phyloP scores from a whole-genome alignment of 1,140 invertebrate genomes.

The Acromyrmex charruanus region DNA sequence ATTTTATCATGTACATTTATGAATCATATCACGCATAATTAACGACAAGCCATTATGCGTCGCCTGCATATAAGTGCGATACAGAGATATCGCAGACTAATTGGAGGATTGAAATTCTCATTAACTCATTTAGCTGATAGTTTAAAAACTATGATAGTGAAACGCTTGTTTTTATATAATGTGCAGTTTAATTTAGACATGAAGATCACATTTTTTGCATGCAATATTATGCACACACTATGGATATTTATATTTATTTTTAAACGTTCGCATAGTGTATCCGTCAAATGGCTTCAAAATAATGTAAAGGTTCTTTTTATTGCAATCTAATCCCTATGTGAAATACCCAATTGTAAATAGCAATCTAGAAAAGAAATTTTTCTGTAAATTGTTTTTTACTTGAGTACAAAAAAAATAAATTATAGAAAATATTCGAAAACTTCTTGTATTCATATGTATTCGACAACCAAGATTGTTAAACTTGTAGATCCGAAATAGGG shows the following conservation, averaged over 20 bases:
- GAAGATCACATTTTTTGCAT: slow-evolving; percentile 64
- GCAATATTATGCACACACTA: slow-evolving; percentile 56
- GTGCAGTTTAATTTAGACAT: slow-evolving; percentile 68
- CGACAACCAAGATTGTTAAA: background rate
- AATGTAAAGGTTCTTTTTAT: slow-evolving; percentile 64
- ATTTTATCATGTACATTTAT: slow-evolving; percentile 33
- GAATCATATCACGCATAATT: slow-evolving; percentile 29
- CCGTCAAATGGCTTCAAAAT: slow-evolving; percentile 54
- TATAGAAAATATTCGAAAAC: too few relatives aligned
- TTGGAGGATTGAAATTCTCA: slow-evolving; percentile 57
- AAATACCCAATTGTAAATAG: slow-evolving; percentile 13
- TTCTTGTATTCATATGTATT: background rate
- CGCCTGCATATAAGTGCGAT: slow-evolving; percentile 15
- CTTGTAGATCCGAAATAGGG: slow-evolving; percentile 24
- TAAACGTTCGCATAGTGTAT: slow-evolving; percentile 56
- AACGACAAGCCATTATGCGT: background rate
- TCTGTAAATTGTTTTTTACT: background rate
- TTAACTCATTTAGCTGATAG: slow-evolving; percentile 51
- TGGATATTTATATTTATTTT: slow-evolving; percentile 75
- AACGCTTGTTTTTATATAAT: slow-evolving; percentile 67
- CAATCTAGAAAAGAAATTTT: slow-evolving; percentile 33
- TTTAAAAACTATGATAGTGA: slow-evolving; percentile 54
- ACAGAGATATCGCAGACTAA: slow-evolving; percentile 42
- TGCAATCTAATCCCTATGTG: slow-evolving; percentile 44
- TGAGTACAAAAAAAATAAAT: too few relatives aligned